Conservation (phyloP, 2,113 vertebrate genomes). For the Orycteropus afer region DNA sequence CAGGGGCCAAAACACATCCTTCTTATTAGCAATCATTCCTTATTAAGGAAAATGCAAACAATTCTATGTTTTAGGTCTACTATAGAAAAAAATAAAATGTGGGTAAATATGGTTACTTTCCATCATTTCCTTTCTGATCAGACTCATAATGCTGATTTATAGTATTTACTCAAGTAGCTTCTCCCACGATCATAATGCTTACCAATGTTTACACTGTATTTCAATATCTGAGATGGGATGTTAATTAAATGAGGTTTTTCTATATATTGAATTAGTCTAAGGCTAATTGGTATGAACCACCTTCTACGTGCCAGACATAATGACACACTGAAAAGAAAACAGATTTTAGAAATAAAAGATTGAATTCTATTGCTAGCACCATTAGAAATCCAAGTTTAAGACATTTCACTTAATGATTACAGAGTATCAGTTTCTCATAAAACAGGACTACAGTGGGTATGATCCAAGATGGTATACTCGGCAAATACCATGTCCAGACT, state of each 20-base stretch:
- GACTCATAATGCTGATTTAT: background rate
- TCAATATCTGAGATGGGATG: background rate
- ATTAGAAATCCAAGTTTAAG: conserved; percentile 1
- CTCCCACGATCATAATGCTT: background rate
- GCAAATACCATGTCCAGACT: no score
- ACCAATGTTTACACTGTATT: background rate
- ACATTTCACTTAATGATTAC: background rate
- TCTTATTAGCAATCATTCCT: background rate
- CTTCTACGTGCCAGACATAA: background rate
- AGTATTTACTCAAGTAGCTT: background rate
- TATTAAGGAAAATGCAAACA: background rate
- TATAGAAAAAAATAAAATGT: background rate
- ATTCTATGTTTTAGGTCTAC: background rate
- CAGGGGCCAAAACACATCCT: background rate
- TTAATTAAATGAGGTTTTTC: conserved; percentile 5
- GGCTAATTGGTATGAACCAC: background rate
- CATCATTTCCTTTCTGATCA: background rate
- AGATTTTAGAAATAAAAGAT: background rate
- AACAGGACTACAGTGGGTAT: background rate
- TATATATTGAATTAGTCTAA: background rate
- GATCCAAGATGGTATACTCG: no score
- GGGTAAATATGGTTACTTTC: background rate
- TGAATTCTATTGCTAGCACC: background rate
- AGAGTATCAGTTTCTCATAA: conserved; percentile 15
- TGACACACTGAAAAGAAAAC: background rate